phyloP scores from a whole-genome alignment of 2,888 invertebrate genomes.

The Pterostichus madidus region DNA sequence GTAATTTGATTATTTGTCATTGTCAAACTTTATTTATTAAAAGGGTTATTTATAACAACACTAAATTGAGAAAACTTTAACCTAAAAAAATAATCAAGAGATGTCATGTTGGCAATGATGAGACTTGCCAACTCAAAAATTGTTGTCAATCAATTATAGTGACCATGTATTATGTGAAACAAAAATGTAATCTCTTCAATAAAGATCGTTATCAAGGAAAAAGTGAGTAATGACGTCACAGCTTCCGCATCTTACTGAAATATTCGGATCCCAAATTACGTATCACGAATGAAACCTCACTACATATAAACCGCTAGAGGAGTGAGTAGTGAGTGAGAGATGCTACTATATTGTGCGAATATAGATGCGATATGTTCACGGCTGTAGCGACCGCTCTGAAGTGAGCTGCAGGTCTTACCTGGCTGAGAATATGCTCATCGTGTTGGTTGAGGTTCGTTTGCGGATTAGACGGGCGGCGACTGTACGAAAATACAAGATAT shows the following conservation, averaged over 20 bases:
- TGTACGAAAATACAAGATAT: slow-evolving; percentile 76
- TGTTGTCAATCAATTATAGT: no score
- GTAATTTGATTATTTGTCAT: no score
- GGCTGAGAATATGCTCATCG: slow-evolving; percentile 87
- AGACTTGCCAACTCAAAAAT: no score
- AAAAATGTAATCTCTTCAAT: neutral
- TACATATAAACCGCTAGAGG: neutral
- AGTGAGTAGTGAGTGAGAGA: slow-evolving; percentile 45
- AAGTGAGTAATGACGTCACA: neutral
- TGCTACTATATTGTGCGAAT: slow-evolving; percentile 59
- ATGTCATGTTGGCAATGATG: no score
- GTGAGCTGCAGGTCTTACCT: slow-evolving; percentile 78
- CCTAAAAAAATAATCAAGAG: no score
- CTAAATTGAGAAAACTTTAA: no score
- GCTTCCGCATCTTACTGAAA: neutral
- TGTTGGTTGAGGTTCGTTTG: slow-evolving; percentile 86
- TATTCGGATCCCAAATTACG: slow-evolving; percentile 42
- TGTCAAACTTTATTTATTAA: no score
- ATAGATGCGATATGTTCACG: slow-evolving; percentile 58
- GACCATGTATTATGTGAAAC: no score
- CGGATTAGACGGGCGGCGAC: slow-evolving; percentile 86
- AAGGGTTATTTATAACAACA: no score
- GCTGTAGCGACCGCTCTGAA: slow-evolving; percentile 10
- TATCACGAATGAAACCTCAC: slow-evolving; percentile 50
- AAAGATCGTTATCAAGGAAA: no score